Base-by-base conservation (phyloP, 2,113 vertebrate genomes). In the Oceanodroma tethys region DNA sequence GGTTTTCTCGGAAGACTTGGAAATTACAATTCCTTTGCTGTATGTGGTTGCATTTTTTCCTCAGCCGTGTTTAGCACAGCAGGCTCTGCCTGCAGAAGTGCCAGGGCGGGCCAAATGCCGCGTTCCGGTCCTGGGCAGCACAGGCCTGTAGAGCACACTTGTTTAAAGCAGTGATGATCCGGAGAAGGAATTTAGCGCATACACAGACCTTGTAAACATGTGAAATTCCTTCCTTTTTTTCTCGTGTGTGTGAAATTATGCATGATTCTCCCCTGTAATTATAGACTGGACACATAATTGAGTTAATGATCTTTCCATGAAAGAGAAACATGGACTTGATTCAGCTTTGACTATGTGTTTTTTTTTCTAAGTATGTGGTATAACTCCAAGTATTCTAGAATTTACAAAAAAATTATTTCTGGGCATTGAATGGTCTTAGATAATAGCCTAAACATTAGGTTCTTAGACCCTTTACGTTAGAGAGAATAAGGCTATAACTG, bases 61-160 rank as follows among this genome's bases (percentile, higher is more conserved):
- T 80, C 34, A 62, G 3, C 13, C 2, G 0, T 42, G 16, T 43
- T 70, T 45, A 29, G 19, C 1, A 2, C 50, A 36, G 73, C 21
- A 50, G 34, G 55, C 45, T 62, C n/a, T 81, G 70, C 43, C 43
- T 67, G 65, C 47, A 63, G 42, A 76, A 74, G 21, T 29, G 16
- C 45, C 14, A 29, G 55, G 34, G 27, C 2, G 1, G 67, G 18
- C 30, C 52, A 38, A 70, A 9, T 55, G 81, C 40, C 2, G 6
- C 1, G 3, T 72, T 90, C 66, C 50, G 68, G 72, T 65, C 80
- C n/a, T 45, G 50, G 30, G 86, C 67, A 38, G 42, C 47, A 11
- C 27, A 43, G 47, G 26, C 34, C 48, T 60, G 16, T 10, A 27
- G 20, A 73, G 18, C 38, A 19, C 25, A 6, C 18, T 47, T 73